Percentiles rank a stretch among this genome's conserved stretches.
phyloP scores from a whole-genome alignment of 1,140 invertebrate genomes.

The Drosophila teissieri region DNA sequence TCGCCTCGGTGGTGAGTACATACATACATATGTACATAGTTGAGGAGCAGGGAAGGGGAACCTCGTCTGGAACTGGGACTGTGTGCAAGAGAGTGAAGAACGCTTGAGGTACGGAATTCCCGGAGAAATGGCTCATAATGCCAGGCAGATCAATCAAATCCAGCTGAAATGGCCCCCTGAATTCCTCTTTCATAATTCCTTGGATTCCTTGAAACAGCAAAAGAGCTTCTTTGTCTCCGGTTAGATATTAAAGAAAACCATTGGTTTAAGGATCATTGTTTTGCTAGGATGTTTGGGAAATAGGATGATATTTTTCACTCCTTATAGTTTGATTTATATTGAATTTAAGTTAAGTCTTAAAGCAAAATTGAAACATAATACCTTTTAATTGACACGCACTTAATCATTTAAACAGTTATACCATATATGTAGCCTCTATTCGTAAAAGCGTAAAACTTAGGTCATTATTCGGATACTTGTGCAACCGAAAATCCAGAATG shows the following conservation, averaged over 20 bases:
- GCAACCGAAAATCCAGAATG: not conserved
- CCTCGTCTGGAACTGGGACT: conserved; percentile 13
- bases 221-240: not conserved
- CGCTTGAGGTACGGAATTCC: conserved; percentile 10
- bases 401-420: not conserved
- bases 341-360: too few species aligned
- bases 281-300: not conserved
- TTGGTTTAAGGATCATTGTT: not conserved
- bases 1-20: conserved; percentile 36
- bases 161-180: not conserved
- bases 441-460: too few species aligned
- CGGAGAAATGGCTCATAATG: conserved; percentile 16
- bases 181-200: not conserved
- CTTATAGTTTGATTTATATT: too few species aligned
- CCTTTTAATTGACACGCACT: too few species aligned
- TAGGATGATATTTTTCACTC: not conserved
- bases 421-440: too few species aligned
- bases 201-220: not conserved
- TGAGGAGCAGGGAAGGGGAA: conserved; percentile 10
- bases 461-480: not conserved
- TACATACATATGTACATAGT: not conserved
- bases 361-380: too few species aligned
- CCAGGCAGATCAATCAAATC: conserved; percentile 20
- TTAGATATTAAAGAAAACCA: not conserved
- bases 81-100: not conserved